Evolutionary conservation across 2,888 invertebrate species (phyloP).

Genomic region (Drosophila dives): DNA sequence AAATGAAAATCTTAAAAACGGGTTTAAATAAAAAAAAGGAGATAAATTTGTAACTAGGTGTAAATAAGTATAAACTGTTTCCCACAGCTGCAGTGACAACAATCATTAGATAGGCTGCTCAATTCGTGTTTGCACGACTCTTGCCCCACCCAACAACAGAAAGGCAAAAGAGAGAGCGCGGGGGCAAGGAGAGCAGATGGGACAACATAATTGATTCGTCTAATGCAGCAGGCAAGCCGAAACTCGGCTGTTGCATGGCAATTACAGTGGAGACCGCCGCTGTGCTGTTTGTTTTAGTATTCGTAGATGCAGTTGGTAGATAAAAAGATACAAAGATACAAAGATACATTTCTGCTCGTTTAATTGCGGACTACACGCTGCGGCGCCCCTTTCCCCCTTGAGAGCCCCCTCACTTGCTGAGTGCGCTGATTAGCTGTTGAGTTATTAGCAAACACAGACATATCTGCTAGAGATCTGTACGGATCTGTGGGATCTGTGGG

Average conservation of each 20-base stretch:
- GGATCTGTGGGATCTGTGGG: slow-evolving; percentile 41
- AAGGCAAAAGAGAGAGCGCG: not conserved
- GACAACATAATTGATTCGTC: slow-evolving; percentile 74
- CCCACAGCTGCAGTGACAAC: slow-evolving; percentile 47
- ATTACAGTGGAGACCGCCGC: slow-evolving; percentile 45
- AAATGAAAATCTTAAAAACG: not conserved
- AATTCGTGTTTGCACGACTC: slow-evolving; percentile 29
- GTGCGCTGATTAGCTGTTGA: slow-evolving; percentile 78
- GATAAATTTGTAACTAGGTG: slow-evolving; percentile 19
- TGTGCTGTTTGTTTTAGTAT: slow-evolving; percentile 50
- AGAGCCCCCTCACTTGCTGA: not conserved
- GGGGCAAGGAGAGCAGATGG: slow-evolving; percentile 1
- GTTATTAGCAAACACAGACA: slow-evolving; percentile 81
- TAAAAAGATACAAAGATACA: slow-evolving; percentile 72
- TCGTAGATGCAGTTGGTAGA: slow-evolving; percentile 61
- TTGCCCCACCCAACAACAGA: slow-evolving; percentile 30
- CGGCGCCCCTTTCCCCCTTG: slow-evolving; percentile 6
- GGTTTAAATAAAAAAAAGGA: not conserved
- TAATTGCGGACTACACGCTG: slow-evolving; percentile 76
- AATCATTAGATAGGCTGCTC: slow-evolving; percentile 43
- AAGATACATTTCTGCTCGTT: slow-evolving; percentile 77
- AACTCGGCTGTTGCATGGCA: slow-evolving; percentile 62
- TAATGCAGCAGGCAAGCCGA: slow-evolving; percentile 57
- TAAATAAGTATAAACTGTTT: slow-evolving; percentile 29
- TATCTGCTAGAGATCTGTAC: slow-evolving; percentile 39